Conservation (phyloP, 2,113 vertebrate genomes). For the Felis catus region DNA sequence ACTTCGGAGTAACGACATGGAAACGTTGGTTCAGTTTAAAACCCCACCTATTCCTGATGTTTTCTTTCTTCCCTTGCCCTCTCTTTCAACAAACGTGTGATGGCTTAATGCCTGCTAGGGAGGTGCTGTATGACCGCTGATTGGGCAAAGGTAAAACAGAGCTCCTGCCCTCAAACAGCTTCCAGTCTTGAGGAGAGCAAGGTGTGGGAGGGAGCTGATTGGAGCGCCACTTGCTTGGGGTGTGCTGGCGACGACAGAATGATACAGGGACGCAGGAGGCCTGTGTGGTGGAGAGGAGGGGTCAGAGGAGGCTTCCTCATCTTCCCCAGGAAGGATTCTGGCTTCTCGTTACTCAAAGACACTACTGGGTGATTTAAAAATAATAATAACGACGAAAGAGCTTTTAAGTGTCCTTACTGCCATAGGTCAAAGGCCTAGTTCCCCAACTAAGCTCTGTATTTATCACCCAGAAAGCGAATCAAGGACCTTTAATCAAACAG, state of each 20-base stretch:
- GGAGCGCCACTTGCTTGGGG: background rate
- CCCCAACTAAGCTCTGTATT: background rate
- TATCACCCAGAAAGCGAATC: background rate
- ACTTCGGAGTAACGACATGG: background rate
- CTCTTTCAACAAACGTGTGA: background rate
- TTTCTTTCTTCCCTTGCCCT: background rate
- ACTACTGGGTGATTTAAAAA: background rate
- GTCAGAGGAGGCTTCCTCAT: background rate
- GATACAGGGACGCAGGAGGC: background rate
- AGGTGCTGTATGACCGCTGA: no score
- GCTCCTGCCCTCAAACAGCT: background rate
- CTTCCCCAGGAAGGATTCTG: background rate
- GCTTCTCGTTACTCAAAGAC: background rate
- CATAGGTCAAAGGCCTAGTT: background rate
- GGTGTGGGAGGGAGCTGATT: no score
- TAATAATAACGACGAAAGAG: background rate
- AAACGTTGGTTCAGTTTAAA: background rate
- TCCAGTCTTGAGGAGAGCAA: background rate
- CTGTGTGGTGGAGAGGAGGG: no score
- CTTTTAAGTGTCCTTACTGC: background rate
- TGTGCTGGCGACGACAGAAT: accelerated
- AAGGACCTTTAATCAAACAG: background rate
- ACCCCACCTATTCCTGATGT: background rate
- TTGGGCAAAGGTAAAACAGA: no score
- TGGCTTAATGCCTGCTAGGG: background rate